Base-by-base conservation (phyloP, 2,888 invertebrate species). In the Watsonalla cultraria region DNA sequence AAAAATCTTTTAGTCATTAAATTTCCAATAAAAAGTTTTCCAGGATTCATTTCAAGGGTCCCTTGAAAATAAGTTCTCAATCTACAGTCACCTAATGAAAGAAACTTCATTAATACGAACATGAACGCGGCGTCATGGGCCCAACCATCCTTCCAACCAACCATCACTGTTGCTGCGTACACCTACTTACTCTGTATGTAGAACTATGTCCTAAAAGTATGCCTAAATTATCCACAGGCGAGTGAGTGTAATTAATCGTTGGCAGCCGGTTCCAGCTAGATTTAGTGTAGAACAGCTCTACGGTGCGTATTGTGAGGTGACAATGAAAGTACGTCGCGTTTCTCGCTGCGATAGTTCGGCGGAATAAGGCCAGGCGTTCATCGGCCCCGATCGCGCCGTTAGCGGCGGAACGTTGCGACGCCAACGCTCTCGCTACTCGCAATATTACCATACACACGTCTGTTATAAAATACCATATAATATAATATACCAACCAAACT, bases 291-390 rank as follows among this genome's bases (percentile, higher is more conserved):
- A 49, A 49, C 37, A 49, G 37, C 49, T 37, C 49, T 49, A 49
- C 70, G 71, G 72, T 74, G 76, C 77, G 78, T 76, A 76, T 71
- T 66, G 70, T 70, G 72, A 80, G 85, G 83, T 85, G 90, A 88
- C 90, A 89, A 90, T 88, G 89, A 89, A 88, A 90, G 90, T 89
- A 84, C 82, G 72, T 71, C 75, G 80, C 79, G 78, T 89, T 85
- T 88, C 87, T 86, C 83, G 83, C 77, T 82, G 87, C 87, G 82
- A 86, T 87, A 86, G 85, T 86, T 85, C 73, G 74, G 68, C 71
- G 75, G 80, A 90, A 89, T 86, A 86, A 89, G 90, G 90, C 89
- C 89, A 86, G 80, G 83, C 87, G 89, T 89, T 87, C 89, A 88
- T 78, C 86, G 90, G 86, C 90, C 90, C 79, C 86, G 78, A 78